Evolutionary conservation across 2,888 invertebrate genomes (phyloP), one percentile per base, ranked within the genome.

Genomic region (Heliconius sara): DNA sequence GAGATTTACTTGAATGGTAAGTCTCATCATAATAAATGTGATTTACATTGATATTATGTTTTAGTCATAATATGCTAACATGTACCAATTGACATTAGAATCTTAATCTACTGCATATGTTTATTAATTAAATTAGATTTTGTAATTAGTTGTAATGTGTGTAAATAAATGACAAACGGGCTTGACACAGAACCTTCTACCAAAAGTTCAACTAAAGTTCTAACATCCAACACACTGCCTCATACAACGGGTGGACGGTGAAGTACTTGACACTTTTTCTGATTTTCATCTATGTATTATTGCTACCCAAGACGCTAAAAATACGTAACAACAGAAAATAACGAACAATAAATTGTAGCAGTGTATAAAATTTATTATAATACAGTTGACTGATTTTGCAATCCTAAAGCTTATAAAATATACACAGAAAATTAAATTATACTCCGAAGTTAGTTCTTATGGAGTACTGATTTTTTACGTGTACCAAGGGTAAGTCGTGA

Each of bases 21-120:
- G 10, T 30, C 22, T 67, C 34, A 67, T 67, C 22, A 13, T 34
- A 22, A 68, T 68, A 12, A 10, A 68, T 68, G 67, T 68, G 22
- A 67, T 30, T 67, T 67, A 34, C 30, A 34, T 67, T 25, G 25
- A 68, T 39, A n/a, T 39, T 39, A 39, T 68, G 67, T 68, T 68
- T 39, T 68, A 39, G 10, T n/a, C n/a, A 52, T 52, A 52, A 39
- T 39, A 68, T 68, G 39, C 4, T 27, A 4, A 25, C 3, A 13
- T 25, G 12, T 25, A 19, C 3, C 19, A 52, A 39, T 52, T 22
- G 19, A 13, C 63, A 68, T 68, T 39, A 39, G 39, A n/a, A n/a
- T 67, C 12, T 68, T 68, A 34, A 67, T 68, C 67, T n/a, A 9
- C 12, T 19, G 22, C 67, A 34, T 39, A 39, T 39, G n/a, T n/a